phyloP scores from a whole-genome alignment of 2,888 invertebrate genomes.

The Onchidella celtica region DNA sequence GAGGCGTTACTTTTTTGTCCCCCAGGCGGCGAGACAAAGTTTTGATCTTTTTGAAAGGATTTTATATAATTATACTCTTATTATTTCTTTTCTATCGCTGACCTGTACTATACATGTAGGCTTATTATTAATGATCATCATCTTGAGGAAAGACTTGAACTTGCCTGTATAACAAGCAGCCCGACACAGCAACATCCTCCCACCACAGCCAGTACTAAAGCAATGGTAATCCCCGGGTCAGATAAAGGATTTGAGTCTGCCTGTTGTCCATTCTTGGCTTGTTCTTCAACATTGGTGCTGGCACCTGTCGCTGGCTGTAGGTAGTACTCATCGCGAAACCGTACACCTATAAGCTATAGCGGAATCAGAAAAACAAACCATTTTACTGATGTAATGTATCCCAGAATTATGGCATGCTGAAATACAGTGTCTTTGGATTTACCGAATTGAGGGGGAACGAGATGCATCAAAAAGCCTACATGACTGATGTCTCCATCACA shows the following conservation, averaged over 20 bases:
- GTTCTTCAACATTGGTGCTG: background rate
- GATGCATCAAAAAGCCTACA: no score
- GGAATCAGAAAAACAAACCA: background rate
- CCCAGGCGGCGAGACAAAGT: no score
- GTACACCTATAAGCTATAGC: conserved; percentile 3
- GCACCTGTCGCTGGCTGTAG: background rate
- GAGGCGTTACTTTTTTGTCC: no score
- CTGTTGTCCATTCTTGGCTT: background rate
- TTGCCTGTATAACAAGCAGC: conserved; percentile 66
- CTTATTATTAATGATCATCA: no score
- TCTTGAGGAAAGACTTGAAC: no score
- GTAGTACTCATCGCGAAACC: background rate
- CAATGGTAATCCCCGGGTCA: conserved; percentile 66
- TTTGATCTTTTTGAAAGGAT: no score
- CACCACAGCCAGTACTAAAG: conserved; percentile 66
- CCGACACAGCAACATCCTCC: conserved; percentile 70
- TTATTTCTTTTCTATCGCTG: no score
- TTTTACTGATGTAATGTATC: background rate
- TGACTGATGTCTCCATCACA: no score
- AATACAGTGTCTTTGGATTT: no score
- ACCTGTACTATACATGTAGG: no score
- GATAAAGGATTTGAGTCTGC: background rate
- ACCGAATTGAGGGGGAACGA: no score
- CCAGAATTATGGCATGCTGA: background rate
- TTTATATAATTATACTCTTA: no score